phyloP scores from a whole-genome alignment of 2,797 vertebrate genomes.

The Malurus splendens region DNA sequence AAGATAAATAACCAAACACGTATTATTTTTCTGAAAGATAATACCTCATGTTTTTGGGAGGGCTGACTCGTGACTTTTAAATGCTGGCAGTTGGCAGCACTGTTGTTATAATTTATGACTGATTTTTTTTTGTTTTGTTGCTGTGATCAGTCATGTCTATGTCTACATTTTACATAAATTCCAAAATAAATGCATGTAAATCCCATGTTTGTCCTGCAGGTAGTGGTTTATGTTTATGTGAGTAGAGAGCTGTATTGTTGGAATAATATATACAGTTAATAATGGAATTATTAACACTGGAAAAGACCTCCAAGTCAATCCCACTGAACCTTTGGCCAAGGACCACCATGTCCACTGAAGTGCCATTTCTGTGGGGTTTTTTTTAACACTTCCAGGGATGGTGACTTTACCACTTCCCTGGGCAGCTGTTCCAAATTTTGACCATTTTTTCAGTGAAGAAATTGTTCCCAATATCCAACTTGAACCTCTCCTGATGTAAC shows the following conservation, averaged over 20 bases:
- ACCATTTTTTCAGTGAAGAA: background rate
- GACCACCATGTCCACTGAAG: fast-evolving
- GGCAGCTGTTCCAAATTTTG: background rate
- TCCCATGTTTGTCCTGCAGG: background rate
- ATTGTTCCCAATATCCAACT: background rate
- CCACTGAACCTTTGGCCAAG: background rate
- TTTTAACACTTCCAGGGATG: background rate
- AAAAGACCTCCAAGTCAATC: background rate
- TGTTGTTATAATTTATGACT: background rate
- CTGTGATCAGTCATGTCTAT: background rate
- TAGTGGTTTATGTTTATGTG: background rate
- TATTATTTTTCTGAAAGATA: background rate
- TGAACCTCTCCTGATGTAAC: background rate
- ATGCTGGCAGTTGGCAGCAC: background rate
- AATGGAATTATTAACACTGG: background rate
- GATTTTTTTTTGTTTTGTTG: background rate
- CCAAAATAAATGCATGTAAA: background rate
- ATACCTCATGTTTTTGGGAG: background rate
- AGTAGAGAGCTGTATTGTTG: fast-evolving
- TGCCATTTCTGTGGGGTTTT: background rate
- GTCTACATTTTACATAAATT: background rate
- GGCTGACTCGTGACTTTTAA: background rate
- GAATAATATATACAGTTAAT: too few relatives aligned
- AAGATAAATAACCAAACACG: background rate
- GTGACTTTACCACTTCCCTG: background rate